These are phyloP conservation scores for Oryzias celebensis DNA, from an alignment of 2,113 vertebrate genomes.

Conservation along the genomic window DNA sequence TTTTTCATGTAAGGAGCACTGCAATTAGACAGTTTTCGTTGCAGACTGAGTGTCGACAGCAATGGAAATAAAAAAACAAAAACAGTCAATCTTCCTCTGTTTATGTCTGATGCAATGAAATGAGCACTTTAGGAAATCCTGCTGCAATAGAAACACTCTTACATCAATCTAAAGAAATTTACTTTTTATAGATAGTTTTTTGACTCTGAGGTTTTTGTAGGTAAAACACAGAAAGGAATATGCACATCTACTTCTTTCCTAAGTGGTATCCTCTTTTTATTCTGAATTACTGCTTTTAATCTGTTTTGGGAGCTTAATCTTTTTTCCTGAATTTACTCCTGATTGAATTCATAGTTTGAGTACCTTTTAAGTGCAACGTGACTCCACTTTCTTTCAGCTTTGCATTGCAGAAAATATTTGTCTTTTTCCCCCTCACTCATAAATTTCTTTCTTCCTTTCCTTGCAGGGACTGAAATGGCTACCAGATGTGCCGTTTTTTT, in stretches of 20 bases:
- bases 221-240: no score
- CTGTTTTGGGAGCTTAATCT: not conserved
- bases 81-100: slow-evolving; percentile 29
- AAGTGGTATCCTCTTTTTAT: no score
- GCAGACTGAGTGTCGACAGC: slow-evolving; percentile 55
- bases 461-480: slow-evolving; percentile 83
- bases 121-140: slow-evolving; percentile 37
- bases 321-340: slow-evolving; percentile 11
- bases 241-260: no score
- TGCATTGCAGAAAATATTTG: slow-evolving; percentile 90
- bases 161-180: slow-evolving; percentile 3
- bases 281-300: no score
- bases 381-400: slow-evolving; percentile 84
- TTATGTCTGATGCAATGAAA: slow-evolving; percentile 43
- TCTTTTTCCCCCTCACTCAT: slow-evolving; percentile 85
- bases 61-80: slow-evolving; percentile 35
- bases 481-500: slow-evolving; percentile 88
- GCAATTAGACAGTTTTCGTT: slow-evolving; percentile 59
- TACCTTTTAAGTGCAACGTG: slow-evolving; percentile 71
- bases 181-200: no score
- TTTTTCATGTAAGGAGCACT: slow-evolving; percentile 56
- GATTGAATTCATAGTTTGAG: slow-evolving; percentile 62
- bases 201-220: no score
- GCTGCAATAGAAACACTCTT: slow-evolving; percentile 13
- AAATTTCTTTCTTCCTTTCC: slow-evolving; percentile 81